Base-by-base conservation (phyloP, 2,888 invertebrate genomes). In the Corbicula japonica region DNA sequence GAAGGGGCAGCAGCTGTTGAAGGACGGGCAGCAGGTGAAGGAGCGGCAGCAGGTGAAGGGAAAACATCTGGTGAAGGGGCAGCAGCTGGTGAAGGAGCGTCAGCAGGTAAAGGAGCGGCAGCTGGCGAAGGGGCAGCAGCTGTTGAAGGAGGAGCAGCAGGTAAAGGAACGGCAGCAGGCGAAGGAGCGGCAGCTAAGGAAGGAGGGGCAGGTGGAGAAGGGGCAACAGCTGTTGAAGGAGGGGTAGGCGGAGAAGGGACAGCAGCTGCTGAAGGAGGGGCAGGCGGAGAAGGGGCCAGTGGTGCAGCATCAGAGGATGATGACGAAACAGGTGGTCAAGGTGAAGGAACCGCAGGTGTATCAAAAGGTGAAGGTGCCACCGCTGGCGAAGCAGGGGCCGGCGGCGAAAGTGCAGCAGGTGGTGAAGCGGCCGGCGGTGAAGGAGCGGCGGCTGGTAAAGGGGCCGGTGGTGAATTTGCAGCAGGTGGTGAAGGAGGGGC, bases 401-500 rank as follows among this genome's bases (percentile, higher is more conserved):
- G 28, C 5, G 26, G 21, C 23, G 56, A 26, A 21, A 18, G 15
- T 15, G 21, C 60, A 15, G 60, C 21, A 35, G 15, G 3, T 26
- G 60, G 15, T 6, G 38, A 15, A 60, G 34, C 26, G 10, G 38
- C 10, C 5, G 60, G 60, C 10, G 15, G 10, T 23, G 26, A 18
- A 12, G 41, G 15, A 12, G 15, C 41, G 10, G 41, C 52, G 52
- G 52, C 52, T 52, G 60, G 38, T 34, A 30, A 28, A 28, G 60
- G 5, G 23, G 15, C 4, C 18, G 60, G 35, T 15, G 15, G n/a
- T 26, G 38, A 34, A 21, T 10, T 3, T 15, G 35, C 60, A 15
- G 38, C 21, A 35, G 8, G 5, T 26, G 60, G 35, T 6, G 60
- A n/a, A 35, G 15, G 60, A 4, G 21, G 28, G 10, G 58, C 32